Percentiles rank a stretch among this genome's conserved stretches.
Conservation (phyloP, 2,797 vertebrate genomes). For the Phrynocephalus guinanensis region DNA sequence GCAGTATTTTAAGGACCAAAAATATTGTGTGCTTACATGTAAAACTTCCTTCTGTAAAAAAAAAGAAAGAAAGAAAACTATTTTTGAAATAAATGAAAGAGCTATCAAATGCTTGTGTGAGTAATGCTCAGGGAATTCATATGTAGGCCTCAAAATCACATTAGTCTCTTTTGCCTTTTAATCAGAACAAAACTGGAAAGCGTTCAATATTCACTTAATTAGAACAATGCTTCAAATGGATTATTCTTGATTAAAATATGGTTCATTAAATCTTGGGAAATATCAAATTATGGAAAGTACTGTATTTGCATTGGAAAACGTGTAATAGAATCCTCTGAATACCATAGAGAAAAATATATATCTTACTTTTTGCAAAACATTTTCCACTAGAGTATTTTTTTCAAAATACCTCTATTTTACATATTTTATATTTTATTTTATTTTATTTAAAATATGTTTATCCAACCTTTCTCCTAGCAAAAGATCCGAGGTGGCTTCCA, state of each 20-base stretch:
- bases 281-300: constrained; percentile 25
- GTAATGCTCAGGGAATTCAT: constrained; percentile 4
- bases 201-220: constrained; percentile 19
- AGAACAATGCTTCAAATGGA: constrained; percentile 22
- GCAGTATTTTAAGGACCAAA: neutral
- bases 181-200: constrained; percentile 22
- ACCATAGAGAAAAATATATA: neutral
- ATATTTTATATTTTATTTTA: neutral
- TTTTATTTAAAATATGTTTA: neutral
- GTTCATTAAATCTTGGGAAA: constrained; percentile 3
- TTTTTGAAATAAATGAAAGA: neutral
- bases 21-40: neutral
- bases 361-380: constrained; percentile 3
- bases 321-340: constrained; percentile 7
- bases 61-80: neutral
- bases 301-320: neutral
- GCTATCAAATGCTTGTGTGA: constrained; percentile 16
- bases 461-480: too few species aligned
- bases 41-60: neutral
- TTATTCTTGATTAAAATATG: constrained; percentile 24
- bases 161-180: neutral
- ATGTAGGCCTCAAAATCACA: neutral
- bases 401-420: neutral
- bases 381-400: neutral
- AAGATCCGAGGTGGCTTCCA: too few species aligned